phyloP scores from a whole-genome alignment of 2,888 invertebrate genomes.

The Harpalus rubripes region DNA sequence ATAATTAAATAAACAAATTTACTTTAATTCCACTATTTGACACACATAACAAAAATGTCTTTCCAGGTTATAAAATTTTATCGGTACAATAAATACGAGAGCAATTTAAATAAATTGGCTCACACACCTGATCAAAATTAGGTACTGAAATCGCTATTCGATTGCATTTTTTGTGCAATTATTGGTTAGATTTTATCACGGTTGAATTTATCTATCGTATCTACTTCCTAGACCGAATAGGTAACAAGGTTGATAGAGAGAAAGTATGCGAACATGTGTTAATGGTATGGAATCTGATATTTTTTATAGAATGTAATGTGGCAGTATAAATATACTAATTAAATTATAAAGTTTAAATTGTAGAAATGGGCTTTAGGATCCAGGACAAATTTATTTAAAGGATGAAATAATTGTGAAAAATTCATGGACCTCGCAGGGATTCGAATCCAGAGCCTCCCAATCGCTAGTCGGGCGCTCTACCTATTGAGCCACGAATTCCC shows the following conservation, averaged over 20 bases:
- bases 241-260: constrained; percentile 40
- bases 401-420: too few species aligned
- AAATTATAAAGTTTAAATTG: too few species aligned
- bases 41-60: constrained; percentile 38
- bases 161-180: constrained; percentile 29
- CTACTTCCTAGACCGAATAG: constrained; percentile 19
- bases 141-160: constrained; percentile 3
- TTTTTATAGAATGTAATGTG: not conserved
- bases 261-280: constrained; percentile 33
- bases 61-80: constrained; percentile 36
- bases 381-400: too few species aligned
- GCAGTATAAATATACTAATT: constrained; percentile 17
- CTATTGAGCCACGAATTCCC: too few species aligned
- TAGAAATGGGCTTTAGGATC: too few species aligned
- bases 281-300: constrained; percentile 31
- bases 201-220: constrained; percentile 28
- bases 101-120: constrained; percentile 35
- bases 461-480: too few species aligned
- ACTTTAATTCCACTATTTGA: constrained; percentile 15
- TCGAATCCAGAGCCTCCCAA: too few species aligned
- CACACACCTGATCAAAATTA: constrained; percentile 29
- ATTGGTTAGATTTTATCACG: constrained; percentile 38
- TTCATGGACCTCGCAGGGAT: too few species aligned
- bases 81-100: constrained; percentile 13
- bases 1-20: not conserved